Evolutionary conservation across 2,113 vertebrate species (phyloP).

Genomic region (Lates calcarifer): DNA sequence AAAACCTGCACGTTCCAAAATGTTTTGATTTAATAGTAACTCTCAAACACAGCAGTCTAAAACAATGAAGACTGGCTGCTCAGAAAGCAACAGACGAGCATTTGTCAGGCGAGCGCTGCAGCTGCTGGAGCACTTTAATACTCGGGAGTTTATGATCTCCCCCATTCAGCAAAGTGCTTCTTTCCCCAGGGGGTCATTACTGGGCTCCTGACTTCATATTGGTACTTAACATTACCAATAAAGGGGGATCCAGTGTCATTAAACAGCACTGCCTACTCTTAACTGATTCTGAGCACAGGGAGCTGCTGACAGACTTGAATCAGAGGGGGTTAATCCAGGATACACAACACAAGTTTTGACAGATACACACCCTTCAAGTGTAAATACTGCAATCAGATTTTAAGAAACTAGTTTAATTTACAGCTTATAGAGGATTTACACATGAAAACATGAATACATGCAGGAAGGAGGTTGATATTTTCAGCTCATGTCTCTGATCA

Average conservation of each 20-base stretch:
- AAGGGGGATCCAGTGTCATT: slow-evolving; percentile 75
- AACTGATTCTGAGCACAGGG: slow-evolving; percentile 47
- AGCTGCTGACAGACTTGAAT: slow-evolving; percentile 43
- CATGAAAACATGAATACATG: neutral
- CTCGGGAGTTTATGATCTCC: slow-evolving; percentile 71
- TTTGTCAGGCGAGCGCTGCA: slow-evolving; percentile 74
- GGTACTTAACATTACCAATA: slow-evolving; percentile 80
- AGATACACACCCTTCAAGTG: neutral
- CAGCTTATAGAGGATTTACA: neutral
- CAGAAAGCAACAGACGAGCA: slow-evolving; percentile 56
- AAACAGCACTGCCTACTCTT: slow-evolving; percentile 50
- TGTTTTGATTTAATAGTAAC: neutral
- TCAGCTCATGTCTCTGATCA: neutral
- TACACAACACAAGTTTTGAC: slow-evolving; percentile 7
- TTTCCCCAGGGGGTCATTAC: slow-evolving; percentile 79
- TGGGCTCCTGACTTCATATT: slow-evolving; percentile 77
- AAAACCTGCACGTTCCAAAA: too few species aligned
- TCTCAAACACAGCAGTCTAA: neutral
- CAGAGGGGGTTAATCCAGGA: slow-evolving; percentile 37
- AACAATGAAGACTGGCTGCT: slow-evolving; percentile 7
- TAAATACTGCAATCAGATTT: neutral
- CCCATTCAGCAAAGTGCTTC: slow-evolving; percentile 67
- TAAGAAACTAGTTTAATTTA: slow-evolving; percentile 2
- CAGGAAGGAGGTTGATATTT: neutral
- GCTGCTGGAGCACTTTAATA: slow-evolving; percentile 78